phyloP scores from a whole-genome alignment of 2,797 vertebrate species.

The Capromys pilorides region DNA sequence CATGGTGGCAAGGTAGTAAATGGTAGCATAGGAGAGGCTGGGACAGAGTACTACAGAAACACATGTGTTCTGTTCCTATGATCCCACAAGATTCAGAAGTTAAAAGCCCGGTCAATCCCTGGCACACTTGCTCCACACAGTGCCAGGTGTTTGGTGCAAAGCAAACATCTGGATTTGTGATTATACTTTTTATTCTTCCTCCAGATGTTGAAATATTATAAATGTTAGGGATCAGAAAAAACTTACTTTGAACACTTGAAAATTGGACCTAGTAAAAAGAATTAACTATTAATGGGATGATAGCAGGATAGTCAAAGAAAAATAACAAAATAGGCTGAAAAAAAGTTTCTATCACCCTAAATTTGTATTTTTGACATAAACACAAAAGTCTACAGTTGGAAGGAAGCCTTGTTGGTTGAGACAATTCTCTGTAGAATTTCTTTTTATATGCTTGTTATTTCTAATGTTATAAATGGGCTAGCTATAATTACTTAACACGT shows the following conservation, averaged over 20 bases:
- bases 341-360: neutral
- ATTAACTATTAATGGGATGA: neutral
- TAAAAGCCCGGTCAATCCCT: neutral
- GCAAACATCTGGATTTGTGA: conserved; percentile 69
- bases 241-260: conserved; percentile 51
- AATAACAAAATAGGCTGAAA: neutral
- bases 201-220: conserved; percentile 60
- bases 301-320: neutral
- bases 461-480: neutral
- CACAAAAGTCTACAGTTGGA: neutral
- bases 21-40: neutral
- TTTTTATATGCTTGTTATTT: neutral
- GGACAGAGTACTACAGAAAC: neutral
- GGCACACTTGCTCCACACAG: neutral
- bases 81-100: neutral
- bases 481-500: neutral
- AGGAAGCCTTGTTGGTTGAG: neutral
- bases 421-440: neutral
- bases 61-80: neutral
- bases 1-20: neutral
- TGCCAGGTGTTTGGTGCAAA: conserved; percentile 65
- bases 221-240: conserved; percentile 56
- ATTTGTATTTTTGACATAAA: neutral
- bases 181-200: conserved; percentile 58
- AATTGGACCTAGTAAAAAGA: conserved; percentile 16